Conservation (phyloP, 2,113 vertebrate species). For the Sterrhoptilus dennistouni region DNA sequence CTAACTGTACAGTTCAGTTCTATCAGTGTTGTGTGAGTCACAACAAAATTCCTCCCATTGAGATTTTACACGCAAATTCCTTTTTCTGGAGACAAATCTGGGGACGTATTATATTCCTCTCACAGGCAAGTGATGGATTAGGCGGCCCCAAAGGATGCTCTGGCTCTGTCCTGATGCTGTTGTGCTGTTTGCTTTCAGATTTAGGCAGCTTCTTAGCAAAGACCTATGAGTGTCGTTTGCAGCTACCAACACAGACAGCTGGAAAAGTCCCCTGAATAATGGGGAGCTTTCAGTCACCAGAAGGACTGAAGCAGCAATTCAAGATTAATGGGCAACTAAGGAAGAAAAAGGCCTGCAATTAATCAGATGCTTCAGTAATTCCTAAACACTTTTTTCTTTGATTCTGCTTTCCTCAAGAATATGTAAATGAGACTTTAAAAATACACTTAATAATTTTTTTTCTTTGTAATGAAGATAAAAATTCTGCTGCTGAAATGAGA, state of each 20-base stretch:
- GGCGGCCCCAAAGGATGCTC: background rate
- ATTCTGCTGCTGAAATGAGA: background rate
- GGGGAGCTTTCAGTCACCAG: conserved; percentile 14
- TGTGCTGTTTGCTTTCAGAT: conserved; percentile 2
- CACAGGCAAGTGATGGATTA: conserved; percentile 20
- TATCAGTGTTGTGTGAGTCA: background rate
- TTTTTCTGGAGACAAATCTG: background rate
- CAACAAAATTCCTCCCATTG: background rate
- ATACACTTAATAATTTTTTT: background rate
- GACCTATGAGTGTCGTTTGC: conserved; percentile 34
- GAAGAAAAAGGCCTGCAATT: background rate
- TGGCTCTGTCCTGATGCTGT: background rate
- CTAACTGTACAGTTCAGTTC: background rate
- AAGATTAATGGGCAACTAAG: conserved; percentile 5
- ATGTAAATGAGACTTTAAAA: background rate
- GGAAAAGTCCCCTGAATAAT: conserved; percentile 25
- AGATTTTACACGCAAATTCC: background rate
- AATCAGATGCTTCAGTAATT: conserved; percentile 4
- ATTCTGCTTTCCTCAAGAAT: background rate
- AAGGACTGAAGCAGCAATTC: background rate
- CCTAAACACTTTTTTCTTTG: background rate
- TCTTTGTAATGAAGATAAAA: background rate
- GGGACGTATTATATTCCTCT: background rate
- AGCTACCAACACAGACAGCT: conserved; percentile 22
- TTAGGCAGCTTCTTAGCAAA: conserved; percentile 24